Percentiles rank a stretch among this genome's conserved stretches.
Evolutionary conservation across 2,888 invertebrate species (phyloP).

Genomic region (Drosophila acutilabella): DNA sequence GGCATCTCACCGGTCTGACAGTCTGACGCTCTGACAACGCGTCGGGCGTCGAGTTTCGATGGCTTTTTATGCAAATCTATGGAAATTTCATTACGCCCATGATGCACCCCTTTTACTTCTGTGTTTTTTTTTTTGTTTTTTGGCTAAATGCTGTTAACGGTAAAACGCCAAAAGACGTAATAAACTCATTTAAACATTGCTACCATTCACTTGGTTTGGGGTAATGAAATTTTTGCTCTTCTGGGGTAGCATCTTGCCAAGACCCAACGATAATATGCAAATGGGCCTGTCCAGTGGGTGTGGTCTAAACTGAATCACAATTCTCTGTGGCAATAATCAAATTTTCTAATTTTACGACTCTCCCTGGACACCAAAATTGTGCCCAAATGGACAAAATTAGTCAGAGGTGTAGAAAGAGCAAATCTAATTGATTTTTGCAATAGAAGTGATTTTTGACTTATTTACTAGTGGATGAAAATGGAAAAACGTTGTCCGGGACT

Average conservation of each 20-base stretch:
- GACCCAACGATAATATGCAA: constrained; percentile 72
- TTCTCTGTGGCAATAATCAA: constrained; percentile 81
- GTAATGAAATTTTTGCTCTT: constrained; percentile 73
- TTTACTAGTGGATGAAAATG: constrained; percentile 31
- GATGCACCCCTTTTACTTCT: constrained; percentile 64
- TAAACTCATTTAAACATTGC: constrained; percentile 82
- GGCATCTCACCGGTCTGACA: constrained; percentile 70
- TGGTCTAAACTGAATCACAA: constrained; percentile 47
- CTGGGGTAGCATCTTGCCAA: constrained; percentile 63
- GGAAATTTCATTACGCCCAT: constrained; percentile 73
- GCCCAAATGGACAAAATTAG: constrained; percentile 34
- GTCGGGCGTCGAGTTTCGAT: constrained; percentile 32
- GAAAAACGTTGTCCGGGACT: constrained; percentile 9
- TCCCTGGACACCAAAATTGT: constrained; percentile 52
- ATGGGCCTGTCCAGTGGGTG: constrained; percentile 58
- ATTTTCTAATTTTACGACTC: constrained; percentile 83
- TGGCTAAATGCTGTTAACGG: constrained; percentile 72
- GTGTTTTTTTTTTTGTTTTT: constrained; percentile 30
- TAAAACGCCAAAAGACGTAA: constrained; percentile 71
- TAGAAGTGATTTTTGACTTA: constrained; percentile 56
- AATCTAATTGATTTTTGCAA: constrained; percentile 73
- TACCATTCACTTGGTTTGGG: constrained; percentile 57
- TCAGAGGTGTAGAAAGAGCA: constrained; percentile 26
- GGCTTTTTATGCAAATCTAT: constrained; percentile 78
- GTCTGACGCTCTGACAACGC: constrained; percentile 7